Percentiles rank a stretch among this genome's conserved stretches.
Conservation (phyloP, 2,888 invertebrate species). For the Chironomus riparius region DNA sequence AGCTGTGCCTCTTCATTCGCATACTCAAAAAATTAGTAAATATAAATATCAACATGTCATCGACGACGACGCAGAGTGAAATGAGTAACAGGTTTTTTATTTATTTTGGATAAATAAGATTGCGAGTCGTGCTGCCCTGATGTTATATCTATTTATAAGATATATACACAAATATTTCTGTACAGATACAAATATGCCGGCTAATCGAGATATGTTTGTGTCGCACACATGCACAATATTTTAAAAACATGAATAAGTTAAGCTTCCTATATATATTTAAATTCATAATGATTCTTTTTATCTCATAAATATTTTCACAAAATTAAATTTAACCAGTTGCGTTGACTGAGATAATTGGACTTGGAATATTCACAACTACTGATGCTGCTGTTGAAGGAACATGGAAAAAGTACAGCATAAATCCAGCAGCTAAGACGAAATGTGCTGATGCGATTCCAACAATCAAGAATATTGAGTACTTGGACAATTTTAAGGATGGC, state of each 20-base stretch:
- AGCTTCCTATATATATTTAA: no score
- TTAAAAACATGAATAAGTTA: no score
- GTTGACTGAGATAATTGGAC: no score
- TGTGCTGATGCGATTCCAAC: conserved; percentile 66
- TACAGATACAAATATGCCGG: neutral
- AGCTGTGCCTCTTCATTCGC: neutral
- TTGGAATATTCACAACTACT: no score
- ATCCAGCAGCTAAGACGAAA: conserved; percentile 73
- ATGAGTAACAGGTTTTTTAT: neutral
- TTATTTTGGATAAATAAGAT: neutral
- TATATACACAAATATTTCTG: neutral
- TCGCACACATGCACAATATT: no score
- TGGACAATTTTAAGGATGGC: conserved; percentile 61
- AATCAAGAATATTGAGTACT: conserved; percentile 54
- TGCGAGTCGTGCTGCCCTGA: neutral
- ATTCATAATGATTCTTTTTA: no score
- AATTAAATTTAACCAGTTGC: no score
- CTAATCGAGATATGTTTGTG: no score
- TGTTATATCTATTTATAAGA: neutral
- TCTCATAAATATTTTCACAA: no score
- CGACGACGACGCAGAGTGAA: neutral
- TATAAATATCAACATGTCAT: neutral
- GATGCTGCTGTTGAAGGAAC: conserved; percentile 39
- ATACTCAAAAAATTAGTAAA: neutral
- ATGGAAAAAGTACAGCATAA: conserved; percentile 76